A percentile compares a stretch with the other conserved stretches of the same genome.
Conservation (phyloP, 2,797 vertebrate species). For the Cryptoprocta ferox region DNA sequence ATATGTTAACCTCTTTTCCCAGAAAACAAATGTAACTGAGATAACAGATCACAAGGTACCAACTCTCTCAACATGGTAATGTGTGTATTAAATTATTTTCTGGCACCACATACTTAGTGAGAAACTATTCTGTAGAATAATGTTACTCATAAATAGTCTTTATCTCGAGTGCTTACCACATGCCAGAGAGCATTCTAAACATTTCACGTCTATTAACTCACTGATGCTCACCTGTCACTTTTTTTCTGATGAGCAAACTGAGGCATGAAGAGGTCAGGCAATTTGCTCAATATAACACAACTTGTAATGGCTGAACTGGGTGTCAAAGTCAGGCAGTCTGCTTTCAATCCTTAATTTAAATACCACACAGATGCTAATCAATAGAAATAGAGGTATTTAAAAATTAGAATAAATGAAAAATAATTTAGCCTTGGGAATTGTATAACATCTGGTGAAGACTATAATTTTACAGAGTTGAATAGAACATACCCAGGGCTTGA, state of each 20-base stretch:
- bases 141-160: background rate
- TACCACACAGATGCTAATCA: background rate
- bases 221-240: background rate
- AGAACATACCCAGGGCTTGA: background rate
- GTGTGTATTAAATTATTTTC: background rate
- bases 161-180: background rate
- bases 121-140: background rate
- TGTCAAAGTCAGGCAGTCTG: background rate
- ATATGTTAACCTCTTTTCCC: background rate
- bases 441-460: background rate
- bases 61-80: background rate
- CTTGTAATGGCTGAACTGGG: background rate
- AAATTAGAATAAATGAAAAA: slow-evolving; percentile 1
- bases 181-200: background rate
- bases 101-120: background rate
- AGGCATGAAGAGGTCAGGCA: background rate
- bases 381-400: background rate
- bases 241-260: background rate
- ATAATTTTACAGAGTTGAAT: background rate
- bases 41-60: background rate
- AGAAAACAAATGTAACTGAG: background rate
- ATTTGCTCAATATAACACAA: background rate
- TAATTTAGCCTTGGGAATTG: background rate
- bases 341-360: background rate
- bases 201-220: background rate